A percentile compares a stretch with the other conserved stretches of the same genome.
Evolutionary conservation across 2,797 vertebrate species (phyloP).

Genomic region (Anolis apletophallus): DNA sequence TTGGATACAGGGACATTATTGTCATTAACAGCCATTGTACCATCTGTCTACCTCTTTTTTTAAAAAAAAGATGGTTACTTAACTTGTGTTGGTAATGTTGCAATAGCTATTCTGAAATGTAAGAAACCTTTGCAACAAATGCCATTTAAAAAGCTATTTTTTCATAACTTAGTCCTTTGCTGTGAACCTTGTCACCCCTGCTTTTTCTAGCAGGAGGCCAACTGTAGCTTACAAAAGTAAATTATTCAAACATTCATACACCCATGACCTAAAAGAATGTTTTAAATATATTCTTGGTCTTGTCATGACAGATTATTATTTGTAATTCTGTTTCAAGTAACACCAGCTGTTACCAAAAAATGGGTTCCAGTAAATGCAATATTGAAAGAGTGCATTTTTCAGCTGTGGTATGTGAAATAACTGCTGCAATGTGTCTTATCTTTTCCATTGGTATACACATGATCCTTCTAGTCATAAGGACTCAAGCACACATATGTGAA

Average conservation of each 20-base stretch:
- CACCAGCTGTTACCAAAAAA: background rate
- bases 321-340: conserved; percentile 31
- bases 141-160: background rate
- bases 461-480: background rate
- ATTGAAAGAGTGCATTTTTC: conserved; percentile 14
- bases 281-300: background rate
- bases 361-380: background rate
- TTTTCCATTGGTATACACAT: background rate
- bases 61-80: background rate
- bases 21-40: background rate
- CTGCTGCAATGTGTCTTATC: background rate
- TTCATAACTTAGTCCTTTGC: background rate
- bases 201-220: background rate
- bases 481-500: background rate
- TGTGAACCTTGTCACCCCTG: background rate
- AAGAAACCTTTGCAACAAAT: background rate
- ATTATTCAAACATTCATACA: background rate
- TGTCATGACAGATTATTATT: background rate
- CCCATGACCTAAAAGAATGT: background rate
- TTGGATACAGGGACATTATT: no score
- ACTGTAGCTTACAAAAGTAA: background rate
- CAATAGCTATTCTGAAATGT: background rate
- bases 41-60: background rate
- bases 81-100: background rate
- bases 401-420: background rate